Conservation (phyloP, 92 coral and sea anemone species). For the Nematostella vectensis region DNA sequence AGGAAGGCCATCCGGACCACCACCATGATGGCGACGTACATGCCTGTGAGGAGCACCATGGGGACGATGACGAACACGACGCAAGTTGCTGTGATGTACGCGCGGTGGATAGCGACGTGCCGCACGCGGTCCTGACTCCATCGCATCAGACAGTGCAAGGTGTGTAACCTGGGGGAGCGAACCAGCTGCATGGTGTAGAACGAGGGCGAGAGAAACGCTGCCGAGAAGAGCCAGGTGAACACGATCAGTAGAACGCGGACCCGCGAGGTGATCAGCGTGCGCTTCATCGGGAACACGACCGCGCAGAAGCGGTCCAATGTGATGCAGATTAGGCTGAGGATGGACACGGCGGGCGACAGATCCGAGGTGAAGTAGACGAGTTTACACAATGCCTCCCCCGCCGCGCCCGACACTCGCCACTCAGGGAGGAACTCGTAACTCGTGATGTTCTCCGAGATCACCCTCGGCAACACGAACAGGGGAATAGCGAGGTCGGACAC, state of each 20-base stretch:
- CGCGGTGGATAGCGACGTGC: slow-evolving; percentile 7
- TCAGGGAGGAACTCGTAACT: background rate
- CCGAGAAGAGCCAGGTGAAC: slow-evolving; percentile 18
- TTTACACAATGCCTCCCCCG: slow-evolving; percentile 16
- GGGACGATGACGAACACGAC: slow-evolving; percentile 13
- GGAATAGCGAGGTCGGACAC: slow-evolving; percentile 17
- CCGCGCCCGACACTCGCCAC: slow-evolving; percentile 7
- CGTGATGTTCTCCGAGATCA: slow-evolving; percentile 3
- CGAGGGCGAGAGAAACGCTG: background rate
- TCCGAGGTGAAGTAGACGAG: slow-evolving; percentile 15
- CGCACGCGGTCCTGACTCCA: slow-evolving; percentile 3
- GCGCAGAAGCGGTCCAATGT: slow-evolving; percentile 20
- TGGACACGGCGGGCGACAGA: slow-evolving; percentile 10
- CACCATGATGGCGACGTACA: slow-evolving; percentile 8
- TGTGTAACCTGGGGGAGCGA: background rate
- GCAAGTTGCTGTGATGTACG: background rate
- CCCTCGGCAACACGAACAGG: slow-evolving; percentile 11
- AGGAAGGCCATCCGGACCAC: slow-evolving; percentile 6
- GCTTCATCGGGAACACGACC: slow-evolving; percentile 22
- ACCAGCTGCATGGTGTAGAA: slow-evolving; percentile 12
- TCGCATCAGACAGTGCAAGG: background rate
- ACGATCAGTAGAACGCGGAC: slow-evolving; percentile 12
- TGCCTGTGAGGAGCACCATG: slow-evolving; percentile 2
- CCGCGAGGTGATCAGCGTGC: slow-evolving; percentile 20
- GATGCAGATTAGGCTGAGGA: slow-evolving; percentile 15